phyloP scores from a whole-genome alignment of 2,113 vertebrate genomes.

The Pangasianodon hypophthalmus region DNA sequence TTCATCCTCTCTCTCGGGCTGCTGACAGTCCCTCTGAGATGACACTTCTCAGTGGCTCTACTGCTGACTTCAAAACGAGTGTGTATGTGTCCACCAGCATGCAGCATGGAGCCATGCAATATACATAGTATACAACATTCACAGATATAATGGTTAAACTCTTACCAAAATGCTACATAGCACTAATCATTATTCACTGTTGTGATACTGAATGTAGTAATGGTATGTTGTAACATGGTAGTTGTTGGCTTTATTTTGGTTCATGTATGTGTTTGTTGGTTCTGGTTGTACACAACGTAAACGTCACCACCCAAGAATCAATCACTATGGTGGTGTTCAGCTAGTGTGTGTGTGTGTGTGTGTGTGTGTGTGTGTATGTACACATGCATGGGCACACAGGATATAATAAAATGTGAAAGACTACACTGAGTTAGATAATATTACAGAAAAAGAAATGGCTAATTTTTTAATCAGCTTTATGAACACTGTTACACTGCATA shows the following conservation, averaged over 20 bases:
- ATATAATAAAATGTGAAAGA: background rate
- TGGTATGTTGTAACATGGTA: no score
- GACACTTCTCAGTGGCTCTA: slow-evolving; percentile 36
- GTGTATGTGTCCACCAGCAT: slow-evolving; percentile 20
- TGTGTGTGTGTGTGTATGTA: background rate
- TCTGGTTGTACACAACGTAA: background rate
- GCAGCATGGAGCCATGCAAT: background rate
- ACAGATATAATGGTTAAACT: slow-evolving; percentile 6
- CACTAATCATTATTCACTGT: background rate
- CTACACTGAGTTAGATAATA: background rate
- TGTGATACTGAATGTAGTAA: background rate
- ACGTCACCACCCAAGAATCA: background rate
- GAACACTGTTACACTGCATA: background rate
- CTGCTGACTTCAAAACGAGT: slow-evolving; percentile 34
- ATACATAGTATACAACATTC: background rate
- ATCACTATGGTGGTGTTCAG: background rate
- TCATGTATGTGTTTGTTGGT: background rate
- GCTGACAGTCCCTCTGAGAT: slow-evolving; percentile 39
- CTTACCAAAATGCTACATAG: background rate
- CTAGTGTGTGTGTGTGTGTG: background rate
- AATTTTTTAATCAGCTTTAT: background rate
- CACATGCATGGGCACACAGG: background rate
- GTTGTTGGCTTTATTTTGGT: background rate
- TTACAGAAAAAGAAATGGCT: background rate
- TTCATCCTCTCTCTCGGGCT: slow-evolving; percentile 46